Percentiles rank a stretch among this genome's conserved stretches.
phyloP scores from a whole-genome alignment of 2,113 vertebrate species.

The Grus americana region DNA sequence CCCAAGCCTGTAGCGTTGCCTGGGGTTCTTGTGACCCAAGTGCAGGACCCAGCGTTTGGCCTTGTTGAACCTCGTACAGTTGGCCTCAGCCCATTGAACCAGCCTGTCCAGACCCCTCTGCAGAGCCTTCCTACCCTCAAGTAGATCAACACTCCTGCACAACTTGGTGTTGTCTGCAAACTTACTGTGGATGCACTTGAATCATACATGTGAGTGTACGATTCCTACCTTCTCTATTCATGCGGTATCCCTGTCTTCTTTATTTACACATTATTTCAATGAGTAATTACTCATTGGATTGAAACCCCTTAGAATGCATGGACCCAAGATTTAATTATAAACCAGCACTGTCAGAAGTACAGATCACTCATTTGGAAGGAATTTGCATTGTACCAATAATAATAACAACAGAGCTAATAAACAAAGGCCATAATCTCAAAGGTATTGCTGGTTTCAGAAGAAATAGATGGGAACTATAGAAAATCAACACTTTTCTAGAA shows the following conservation, averaged over 20 bases:
- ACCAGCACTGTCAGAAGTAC: background rate
- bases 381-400: constrained; percentile 10
- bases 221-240: background rate
- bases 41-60: too few species aligned
- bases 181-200: too few species aligned
- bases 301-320: background rate
- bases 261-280: constrained; percentile 2
- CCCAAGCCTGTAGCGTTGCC: too few species aligned
- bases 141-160: too few species aligned
- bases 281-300: background rate
- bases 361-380: constrained; percentile 51
- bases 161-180: too few species aligned
- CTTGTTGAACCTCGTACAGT: too few species aligned
- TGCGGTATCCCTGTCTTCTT: background rate
- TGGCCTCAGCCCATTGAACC: too few species aligned
- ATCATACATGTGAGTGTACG: background rate
- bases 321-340: constrained; percentile 28
- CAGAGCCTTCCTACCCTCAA: too few species aligned
- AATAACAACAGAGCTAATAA: constrained; percentile 7
- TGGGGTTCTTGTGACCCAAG: too few species aligned
- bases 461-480: background rate
- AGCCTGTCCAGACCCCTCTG: too few species aligned
- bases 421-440: background rate
- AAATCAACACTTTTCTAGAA: background rate
- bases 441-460: background rate